A percentile compares a stretch with the other conserved stretches of the same genome.
Conservation (phyloP, 92 coral and sea anemone species). For the Paramuricea clavata region DNA sequence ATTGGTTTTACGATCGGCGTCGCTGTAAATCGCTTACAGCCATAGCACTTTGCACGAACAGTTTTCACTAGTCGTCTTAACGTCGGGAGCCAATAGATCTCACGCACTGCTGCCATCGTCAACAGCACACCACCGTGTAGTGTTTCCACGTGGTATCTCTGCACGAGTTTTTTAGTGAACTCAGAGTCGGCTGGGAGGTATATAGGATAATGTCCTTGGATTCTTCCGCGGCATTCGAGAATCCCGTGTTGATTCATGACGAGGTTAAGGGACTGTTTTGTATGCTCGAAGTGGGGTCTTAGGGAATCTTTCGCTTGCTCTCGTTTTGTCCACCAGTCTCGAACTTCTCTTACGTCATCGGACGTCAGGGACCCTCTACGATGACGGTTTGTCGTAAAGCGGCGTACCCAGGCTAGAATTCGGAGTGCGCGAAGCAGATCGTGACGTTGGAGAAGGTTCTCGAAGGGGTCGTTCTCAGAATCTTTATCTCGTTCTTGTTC, state of each 20-base stretch:
- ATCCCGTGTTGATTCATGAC: slow-evolving; percentile 46
- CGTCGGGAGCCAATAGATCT: slow-evolving; percentile 68
- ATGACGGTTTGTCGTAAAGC: slow-evolving; percentile 60
- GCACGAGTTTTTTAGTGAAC: slow-evolving; percentile 67
- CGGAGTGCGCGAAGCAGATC: slow-evolving; percentile 65
- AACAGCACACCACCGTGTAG: slow-evolving; percentile 71
- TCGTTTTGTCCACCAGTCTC: slow-evolving; percentile 58
- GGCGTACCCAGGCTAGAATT: slow-evolving; percentile 66
- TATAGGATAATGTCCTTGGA: slow-evolving; percentile 59
- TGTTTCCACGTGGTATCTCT: slow-evolving; percentile 63
- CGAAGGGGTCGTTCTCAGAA: too few relatives aligned
- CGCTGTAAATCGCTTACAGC: slow-evolving; percentile 66
- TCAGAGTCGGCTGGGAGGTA: slow-evolving; percentile 53
- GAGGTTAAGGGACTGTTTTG: slow-evolving; percentile 64
- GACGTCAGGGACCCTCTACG: slow-evolving; percentile 57
- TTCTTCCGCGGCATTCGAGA: slow-evolving; percentile 66
- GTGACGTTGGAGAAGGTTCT: slow-evolving; percentile 46
- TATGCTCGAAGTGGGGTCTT: slow-evolving; percentile 51
- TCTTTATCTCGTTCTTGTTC: too few relatives aligned
- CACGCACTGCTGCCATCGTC: slow-evolving; percentile 75
- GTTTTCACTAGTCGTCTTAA: slow-evolving; percentile 70
- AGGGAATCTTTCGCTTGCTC: slow-evolving; percentile 48
- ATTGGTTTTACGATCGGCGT: slow-evolving; percentile 61
- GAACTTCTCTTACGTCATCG: slow-evolving; percentile 55
- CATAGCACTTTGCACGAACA: slow-evolving; percentile 66